These are phyloP conservation scores for Holothuria leucospilota DNA, from an alignment of 53 echinoderm and acorn worm species.

Conservation along the genomic window DNA sequence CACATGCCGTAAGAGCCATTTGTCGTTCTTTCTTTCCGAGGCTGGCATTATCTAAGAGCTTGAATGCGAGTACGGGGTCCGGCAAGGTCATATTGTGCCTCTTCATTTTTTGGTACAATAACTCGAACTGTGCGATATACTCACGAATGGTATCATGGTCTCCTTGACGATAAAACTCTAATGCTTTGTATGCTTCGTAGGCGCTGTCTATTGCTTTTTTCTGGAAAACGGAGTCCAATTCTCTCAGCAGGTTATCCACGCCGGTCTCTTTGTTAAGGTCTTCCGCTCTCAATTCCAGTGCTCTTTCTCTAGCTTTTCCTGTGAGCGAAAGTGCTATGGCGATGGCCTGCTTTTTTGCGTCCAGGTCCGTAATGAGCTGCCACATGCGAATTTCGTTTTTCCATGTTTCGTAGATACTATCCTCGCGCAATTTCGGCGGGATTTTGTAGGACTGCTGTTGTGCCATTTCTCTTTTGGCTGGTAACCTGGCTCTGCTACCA, in stretches of 20 bases:
- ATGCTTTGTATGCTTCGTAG: slow-evolving; percentile 14
- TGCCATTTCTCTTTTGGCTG: slow-evolving; percentile 4
- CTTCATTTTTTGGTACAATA: slow-evolving; percentile 5
- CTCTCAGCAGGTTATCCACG: background rate
- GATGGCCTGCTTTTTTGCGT: background rate
- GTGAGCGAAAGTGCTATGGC: slow-evolving; percentile 5
- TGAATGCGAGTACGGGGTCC: slow-evolving; percentile 33
- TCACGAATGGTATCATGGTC: background rate
- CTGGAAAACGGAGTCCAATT: slow-evolving; percentile 11
- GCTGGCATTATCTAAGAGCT: background rate
- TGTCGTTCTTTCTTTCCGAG: slow-evolving; percentile 20
- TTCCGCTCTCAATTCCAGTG: slow-evolving; percentile 3
- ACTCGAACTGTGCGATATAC: slow-evolving; percentile 31
- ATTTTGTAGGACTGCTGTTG: slow-evolving; percentile 36
- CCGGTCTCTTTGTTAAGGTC: slow-evolving; percentile 11
- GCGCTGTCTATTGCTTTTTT: slow-evolving; percentile 25
- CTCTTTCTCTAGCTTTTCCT: slow-evolving; percentile 5
- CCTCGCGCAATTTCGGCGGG: slow-evolving; percentile 17
- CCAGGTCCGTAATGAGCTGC: slow-evolving; percentile 21
- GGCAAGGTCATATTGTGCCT: slow-evolving; percentile 15
- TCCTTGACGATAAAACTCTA: background rate
- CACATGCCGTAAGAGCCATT: slow-evolving; percentile 44
- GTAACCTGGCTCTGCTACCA: slow-evolving; percentile 8
- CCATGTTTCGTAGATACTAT: background rate
- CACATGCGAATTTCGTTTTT: slow-evolving; percentile 17